A percentile compares a stretch with the other conserved stretches of the same genome.
Conservation (phyloP, 2,888 invertebrate genomes). For the Synanthedon vespiformis region DNA sequence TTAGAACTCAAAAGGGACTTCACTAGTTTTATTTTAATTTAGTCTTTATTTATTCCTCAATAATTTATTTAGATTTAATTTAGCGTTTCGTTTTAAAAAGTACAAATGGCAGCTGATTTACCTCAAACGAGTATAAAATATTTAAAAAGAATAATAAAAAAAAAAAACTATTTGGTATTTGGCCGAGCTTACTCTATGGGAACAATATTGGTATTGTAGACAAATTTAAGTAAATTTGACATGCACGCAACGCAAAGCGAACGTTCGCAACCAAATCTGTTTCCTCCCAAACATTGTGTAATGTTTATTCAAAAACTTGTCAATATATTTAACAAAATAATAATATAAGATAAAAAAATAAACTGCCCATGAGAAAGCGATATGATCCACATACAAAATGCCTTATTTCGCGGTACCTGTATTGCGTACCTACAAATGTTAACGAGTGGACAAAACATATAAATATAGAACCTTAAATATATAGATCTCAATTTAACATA, state of each 20-base stretch:
- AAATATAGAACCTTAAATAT: constrained; percentile 54
- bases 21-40: neutral
- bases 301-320: neutral
- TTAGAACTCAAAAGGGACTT: neutral
- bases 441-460: constrained; percentile 44
- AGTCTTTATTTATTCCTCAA: neutral
- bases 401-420: constrained; percentile 68
- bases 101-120: constrained; percentile 57
- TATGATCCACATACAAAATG: constrained; percentile 41
- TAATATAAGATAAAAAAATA: constrained; percentile 5
- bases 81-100: constrained; percentile 17
- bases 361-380: constrained; percentile 31
- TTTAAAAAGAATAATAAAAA: constrained; percentile 24
- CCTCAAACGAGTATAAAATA: constrained; percentile 18
- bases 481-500: constrained; percentile 61
- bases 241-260: constrained; percentile 33
- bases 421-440: constrained; percentile 56
- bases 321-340: neutral
- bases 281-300: constrained; percentile 12
- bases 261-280: constrained; percentile 19
- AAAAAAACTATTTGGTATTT: constrained; percentile 33
- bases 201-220: constrained; percentile 57
- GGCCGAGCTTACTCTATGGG: constrained; percentile 65
- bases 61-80: neutral
- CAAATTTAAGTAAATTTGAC: constrained; percentile 22